Evolutionary conservation across 2,888 invertebrate species (phyloP), one percentile per base, ranked within the genome.

Genomic region (Drosophila phalerata): DNA sequence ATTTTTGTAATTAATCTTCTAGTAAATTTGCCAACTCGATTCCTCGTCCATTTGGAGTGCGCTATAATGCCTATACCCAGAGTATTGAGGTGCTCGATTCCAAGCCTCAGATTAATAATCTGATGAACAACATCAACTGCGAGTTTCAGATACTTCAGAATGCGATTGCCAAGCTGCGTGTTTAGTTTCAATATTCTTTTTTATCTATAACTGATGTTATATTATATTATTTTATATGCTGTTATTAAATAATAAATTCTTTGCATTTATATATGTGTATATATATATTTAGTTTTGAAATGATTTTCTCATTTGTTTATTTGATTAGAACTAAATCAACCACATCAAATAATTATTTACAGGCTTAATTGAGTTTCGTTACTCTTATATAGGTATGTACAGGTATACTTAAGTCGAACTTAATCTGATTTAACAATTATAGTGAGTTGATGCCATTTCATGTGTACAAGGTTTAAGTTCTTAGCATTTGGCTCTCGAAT

Each of bases 21-120:
- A 98, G 98, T 85, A 97, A 97, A 95, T 98, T 96, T 91, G 97
- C 99, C 0, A 95, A 96, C 76, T 97, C 96, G 0, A 98, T 99
- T 84, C 98, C 98, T 3, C 95, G 98, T 52, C 96, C 96, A 55
- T 99, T 99, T 90, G 97, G 97, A 0, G 98, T 99, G 0, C 95
- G 98, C 34, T 99, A 99, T 93, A 99, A 98, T 91, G 95, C 99
- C 0, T 99, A 99, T 93, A 99, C 99, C 0, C 97, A 98, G 92
- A 97, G 96, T 83, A 96, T 99, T 68, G 98, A 98, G 91, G 97
- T 99, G 49, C 94, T 99, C 71, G 98, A 99, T 93, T 98, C 98
- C 1, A 96, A 98, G 86, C 95, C 95, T 6, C 98, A 98, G 93
- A 95, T 99, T 79, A 95, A 96, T 77, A 96, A 96, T 76, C 94